A percentile compares a stretch with the other conserved stretches of the same genome.
Conservation (phyloP, 2,113 vertebrate species). For the Lynx canadensis region DNA sequence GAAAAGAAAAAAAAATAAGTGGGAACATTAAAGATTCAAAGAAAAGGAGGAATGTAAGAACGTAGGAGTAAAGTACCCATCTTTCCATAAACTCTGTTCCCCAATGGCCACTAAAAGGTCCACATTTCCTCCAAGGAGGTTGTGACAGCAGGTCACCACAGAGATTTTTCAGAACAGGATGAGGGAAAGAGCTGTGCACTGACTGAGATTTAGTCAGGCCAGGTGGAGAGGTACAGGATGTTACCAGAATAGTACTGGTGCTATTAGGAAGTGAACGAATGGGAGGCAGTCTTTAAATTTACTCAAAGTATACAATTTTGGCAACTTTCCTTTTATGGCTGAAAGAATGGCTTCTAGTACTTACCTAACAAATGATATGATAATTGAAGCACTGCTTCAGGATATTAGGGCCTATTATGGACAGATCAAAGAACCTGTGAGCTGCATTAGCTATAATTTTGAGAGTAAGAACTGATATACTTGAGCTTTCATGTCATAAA, state of each 20-base stretch:
- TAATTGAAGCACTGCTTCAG: not conserved
- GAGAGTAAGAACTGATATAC: not conserved
- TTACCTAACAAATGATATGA: not conserved
- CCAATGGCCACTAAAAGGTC: fast-evolving
- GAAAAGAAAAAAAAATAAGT: not conserved
- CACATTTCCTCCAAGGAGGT: not conserved
- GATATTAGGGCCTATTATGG: no score
- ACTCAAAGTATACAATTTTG: not conserved
- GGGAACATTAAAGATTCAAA: not conserved
- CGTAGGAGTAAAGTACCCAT: fast-evolving
- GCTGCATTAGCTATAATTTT: not conserved
- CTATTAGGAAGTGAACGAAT: not conserved
- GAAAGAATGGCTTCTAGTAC: not conserved
- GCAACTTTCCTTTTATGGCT: not conserved
- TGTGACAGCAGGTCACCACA: not conserved
- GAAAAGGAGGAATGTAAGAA: not conserved
- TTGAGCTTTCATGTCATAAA: not conserved
- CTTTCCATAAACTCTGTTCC: not conserved
- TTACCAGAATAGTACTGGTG: not conserved
- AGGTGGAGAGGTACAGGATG: not conserved
- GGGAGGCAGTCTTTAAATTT: not conserved
- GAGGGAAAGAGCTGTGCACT: fast-evolving
- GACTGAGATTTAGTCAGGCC: no score
- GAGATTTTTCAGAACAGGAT: fast-evolving
- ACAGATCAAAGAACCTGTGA: not conserved